Evolutionary conservation across 2,113 vertebrate species (phyloP).

Genomic region (Salvelinus sp.): DNA sequence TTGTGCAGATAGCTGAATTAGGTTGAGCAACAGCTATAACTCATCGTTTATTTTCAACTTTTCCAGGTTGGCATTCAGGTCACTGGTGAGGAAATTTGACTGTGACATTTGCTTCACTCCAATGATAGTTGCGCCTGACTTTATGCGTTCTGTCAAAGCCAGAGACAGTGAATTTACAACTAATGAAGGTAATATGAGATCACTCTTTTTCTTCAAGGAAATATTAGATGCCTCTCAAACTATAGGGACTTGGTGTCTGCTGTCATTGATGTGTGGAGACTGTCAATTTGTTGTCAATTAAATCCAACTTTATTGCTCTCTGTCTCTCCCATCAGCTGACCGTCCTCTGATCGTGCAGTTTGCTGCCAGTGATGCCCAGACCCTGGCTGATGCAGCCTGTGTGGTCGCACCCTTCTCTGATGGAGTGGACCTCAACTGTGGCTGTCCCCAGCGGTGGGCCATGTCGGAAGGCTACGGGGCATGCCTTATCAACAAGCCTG

Average conservation of each 20-base stretch:
- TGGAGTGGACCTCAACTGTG: constrained; percentile 96
- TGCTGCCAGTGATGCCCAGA: constrained; percentile 88
- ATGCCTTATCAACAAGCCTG: constrained; percentile 94
- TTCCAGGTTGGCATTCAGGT: constrained; percentile 89
- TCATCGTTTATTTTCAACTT: constrained; percentile 3
- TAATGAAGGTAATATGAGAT: constrained; percentile 76
- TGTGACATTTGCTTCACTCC: constrained; percentile 97
- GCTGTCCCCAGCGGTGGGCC: constrained; percentile 97
- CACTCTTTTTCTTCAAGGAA: no score
- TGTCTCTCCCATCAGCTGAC: constrained; percentile 78
- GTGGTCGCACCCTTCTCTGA: constrained; percentile 87
- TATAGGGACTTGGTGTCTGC: no score
- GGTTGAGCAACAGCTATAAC: neutral
- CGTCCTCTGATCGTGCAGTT: constrained; percentile 94
- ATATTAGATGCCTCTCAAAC: no score
- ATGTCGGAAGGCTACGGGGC: constrained; percentile 93
- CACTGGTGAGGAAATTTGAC: constrained; percentile 88
- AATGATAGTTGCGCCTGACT: constrained; percentile 96
- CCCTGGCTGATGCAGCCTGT: constrained; percentile 86
- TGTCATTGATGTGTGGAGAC: neutral
- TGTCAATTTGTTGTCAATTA: no score
- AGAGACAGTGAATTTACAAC: constrained; percentile 98
- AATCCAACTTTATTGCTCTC: neutral
- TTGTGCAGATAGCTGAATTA: neutral
- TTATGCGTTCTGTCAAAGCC: constrained; percentile 91